phyloP scores from a whole-genome alignment of 2,113 vertebrate species.

The Siniperca knerii region DNA sequence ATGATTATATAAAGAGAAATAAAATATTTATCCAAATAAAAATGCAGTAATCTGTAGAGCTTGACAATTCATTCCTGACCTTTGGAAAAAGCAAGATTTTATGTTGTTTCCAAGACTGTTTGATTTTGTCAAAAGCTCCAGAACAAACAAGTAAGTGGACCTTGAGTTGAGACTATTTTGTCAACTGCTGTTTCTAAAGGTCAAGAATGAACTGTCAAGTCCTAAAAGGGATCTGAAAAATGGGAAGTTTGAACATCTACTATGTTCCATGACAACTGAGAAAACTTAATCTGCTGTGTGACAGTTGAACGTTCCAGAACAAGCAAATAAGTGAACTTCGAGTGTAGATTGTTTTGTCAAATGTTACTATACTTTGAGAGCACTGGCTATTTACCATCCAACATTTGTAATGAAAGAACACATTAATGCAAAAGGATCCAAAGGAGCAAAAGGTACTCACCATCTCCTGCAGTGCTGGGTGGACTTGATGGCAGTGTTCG shows the following conservation, averaged over 20 bases:
- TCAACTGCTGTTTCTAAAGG: neutral
- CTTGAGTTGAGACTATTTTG: neutral
- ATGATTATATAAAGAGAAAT: neutral
- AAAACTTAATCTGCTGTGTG: neutral
- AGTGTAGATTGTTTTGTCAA: neutral
- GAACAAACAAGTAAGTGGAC: neutral
- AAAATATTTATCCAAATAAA: neutral
- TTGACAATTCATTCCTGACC: slow-evolving; percentile 6
- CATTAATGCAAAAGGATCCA: neutral
- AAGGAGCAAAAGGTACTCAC: slow-evolving; percentile 45
- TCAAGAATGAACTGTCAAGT: neutral
- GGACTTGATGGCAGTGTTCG: slow-evolving; percentile 41
- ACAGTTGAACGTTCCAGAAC: neutral
- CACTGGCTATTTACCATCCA: neutral
- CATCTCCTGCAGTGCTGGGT: slow-evolving; percentile 42
- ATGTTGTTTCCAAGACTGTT: neutral
- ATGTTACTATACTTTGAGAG: neutral
- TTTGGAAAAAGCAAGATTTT: neutral
- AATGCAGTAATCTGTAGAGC: neutral
- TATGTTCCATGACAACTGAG: neutral
- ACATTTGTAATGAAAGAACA: neutral
- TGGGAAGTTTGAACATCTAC: neutral
- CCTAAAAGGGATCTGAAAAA: neutral
- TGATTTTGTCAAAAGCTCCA: neutral
- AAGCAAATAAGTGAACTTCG: neutral